Evolutionary conservation across 2,113 vertebrate species (phyloP).

Genomic region (Chamaea fasciata): DNA sequence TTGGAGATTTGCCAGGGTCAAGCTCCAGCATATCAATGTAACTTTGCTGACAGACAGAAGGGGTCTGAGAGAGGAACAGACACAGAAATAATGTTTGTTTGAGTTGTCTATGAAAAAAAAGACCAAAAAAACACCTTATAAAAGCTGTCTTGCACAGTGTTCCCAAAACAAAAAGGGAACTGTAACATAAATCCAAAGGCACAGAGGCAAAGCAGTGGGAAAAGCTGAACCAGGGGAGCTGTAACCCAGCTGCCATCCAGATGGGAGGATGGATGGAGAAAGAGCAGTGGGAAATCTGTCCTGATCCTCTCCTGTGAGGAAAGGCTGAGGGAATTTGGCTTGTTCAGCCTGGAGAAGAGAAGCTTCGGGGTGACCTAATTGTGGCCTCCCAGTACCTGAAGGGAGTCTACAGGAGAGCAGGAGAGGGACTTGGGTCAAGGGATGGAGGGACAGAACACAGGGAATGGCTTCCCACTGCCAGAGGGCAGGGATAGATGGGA

Average conservation of each 20-base stretch:
- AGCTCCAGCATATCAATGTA: rapidly evolving
- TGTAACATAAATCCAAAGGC: neutral
- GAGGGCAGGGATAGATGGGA: neutral
- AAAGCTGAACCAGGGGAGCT: neutral
- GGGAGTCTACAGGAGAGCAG: neutral
- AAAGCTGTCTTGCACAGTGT: neutral
- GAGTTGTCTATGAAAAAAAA: neutral
- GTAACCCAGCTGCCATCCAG: neutral
- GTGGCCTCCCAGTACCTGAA: neutral
- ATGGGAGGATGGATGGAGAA: neutral
- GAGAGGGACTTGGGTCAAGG: neutral
- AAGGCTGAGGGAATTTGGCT: neutral
- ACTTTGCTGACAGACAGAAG: neutral
- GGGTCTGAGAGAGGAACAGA: neutral
- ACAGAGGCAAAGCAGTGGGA: neutral
- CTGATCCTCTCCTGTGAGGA: neutral
- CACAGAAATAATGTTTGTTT: rapidly evolving
- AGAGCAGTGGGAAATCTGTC: neutral
- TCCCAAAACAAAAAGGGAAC: neutral
- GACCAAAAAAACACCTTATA: neutral
- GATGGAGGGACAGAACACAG: neutral
- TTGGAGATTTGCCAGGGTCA: neutral
- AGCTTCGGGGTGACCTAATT: neutral
- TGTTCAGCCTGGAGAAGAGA: neutral
- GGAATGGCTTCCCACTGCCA: neutral